phyloP scores from a whole-genome alignment of 2,888 invertebrate genomes.

The Chrysolina haemoptera region DNA sequence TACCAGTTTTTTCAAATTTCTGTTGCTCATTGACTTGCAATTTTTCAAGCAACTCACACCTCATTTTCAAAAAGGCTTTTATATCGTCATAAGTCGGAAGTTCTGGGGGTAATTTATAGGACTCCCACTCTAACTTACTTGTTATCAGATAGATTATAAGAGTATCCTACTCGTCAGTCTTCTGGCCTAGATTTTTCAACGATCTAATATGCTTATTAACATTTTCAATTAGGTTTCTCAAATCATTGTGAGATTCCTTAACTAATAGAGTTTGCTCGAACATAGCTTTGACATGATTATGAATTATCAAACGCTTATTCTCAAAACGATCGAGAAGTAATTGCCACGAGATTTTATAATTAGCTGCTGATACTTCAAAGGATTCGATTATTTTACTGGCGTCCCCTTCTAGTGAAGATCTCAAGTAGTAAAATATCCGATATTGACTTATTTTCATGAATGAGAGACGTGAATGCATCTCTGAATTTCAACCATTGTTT shows the following conservation, averaged over 20 bases:
- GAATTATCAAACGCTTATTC: constrained; percentile 47
- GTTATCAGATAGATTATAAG: constrained; percentile 39
- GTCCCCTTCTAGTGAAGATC: constrained; percentile 34
- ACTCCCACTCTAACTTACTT: constrained; percentile 42
- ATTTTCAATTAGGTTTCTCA: constrained; percentile 41
- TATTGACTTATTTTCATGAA: constrained; percentile 36
- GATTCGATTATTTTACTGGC: constrained; percentile 44
- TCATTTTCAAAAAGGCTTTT: too few relatives aligned
- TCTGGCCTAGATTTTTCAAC: constrained; percentile 35
- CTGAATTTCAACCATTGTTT: constrained; percentile 32
- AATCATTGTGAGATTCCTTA: constrained; percentile 36
- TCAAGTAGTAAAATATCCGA: constrained; percentile 35
- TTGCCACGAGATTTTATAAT: constrained; percentile 50
- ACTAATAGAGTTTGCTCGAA: constrained; percentile 39
- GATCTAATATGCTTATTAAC: constrained; percentile 40
- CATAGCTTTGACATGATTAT: constrained; percentile 50
- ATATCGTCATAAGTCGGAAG: constrained; percentile 35
- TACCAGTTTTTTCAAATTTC: background rate
- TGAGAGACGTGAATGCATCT: constrained; percentile 30
- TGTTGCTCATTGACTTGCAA: constrained; percentile 19
- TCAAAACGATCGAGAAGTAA: constrained; percentile 48
- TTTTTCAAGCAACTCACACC: constrained; percentile 43
- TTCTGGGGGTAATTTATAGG: constrained; percentile 4
- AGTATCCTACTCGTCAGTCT: constrained; percentile 36
- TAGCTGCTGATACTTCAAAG: constrained; percentile 43